These are phyloP conservation scores for Caenorhabditis brenneri DNA, from an alignment of 1,140 invertebrate species.

Conservation along the genomic window DNA sequence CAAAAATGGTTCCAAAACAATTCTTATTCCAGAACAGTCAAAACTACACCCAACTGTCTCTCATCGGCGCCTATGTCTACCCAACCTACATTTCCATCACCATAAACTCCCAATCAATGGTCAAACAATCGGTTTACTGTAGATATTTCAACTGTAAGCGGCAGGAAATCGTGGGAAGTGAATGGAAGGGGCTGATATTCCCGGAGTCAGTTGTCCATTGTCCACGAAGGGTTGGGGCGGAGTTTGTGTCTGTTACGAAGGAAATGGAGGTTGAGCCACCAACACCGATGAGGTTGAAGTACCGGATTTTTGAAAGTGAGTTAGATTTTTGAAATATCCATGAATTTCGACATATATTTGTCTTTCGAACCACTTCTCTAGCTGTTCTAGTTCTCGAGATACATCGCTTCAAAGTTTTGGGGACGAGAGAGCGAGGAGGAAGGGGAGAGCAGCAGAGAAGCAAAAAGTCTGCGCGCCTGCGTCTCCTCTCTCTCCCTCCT, in stretches of 20 bases:
- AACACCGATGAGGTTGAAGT: constrained; percentile 1
- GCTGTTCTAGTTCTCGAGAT: too few relatives aligned
- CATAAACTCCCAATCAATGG: constrained; percentile 12
- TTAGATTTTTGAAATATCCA: too few relatives aligned
- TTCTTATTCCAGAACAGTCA: constrained; percentile 19
- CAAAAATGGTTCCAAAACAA: not conserved
- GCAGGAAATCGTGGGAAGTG: not conserved
- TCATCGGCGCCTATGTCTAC: not conserved
- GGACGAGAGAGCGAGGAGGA: too few relatives aligned
- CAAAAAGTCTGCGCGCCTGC: too few relatives aligned
- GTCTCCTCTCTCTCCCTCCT: too few relatives aligned
- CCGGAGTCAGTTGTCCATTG: constrained; percentile 15
- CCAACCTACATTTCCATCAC: not conserved
- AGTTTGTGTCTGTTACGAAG: not conserved
- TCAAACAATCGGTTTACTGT: constrained; percentile 10
- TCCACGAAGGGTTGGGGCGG: not conserved
- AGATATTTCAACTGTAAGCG: not conserved
- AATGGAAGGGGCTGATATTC: not conserved
- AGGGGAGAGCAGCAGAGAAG: too few relatives aligned
- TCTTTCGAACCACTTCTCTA: too few relatives aligned
- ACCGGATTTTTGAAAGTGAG: not conserved
- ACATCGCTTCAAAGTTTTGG: too few relatives aligned
- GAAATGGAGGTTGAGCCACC: not conserved
- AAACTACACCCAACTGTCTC: not conserved
- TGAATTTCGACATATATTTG: too few relatives aligned